These are phyloP conservation scores for Otis tarda DNA, from an alignment of 2,113 vertebrate genomes.

Conservation along the genomic window DNA sequence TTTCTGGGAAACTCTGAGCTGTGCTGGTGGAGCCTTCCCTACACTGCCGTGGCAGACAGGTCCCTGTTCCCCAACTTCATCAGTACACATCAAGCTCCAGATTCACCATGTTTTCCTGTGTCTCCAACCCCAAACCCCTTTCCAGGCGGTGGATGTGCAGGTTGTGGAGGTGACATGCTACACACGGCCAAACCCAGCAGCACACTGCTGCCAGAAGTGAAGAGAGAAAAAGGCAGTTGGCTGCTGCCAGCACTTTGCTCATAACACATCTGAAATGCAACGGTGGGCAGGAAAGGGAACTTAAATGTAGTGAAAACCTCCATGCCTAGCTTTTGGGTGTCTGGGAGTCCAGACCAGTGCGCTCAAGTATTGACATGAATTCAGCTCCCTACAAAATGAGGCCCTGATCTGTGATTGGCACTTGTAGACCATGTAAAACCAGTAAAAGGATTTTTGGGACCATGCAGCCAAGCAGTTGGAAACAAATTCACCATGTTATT, in stretches of 20 bases:
- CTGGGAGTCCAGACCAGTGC: fast-evolving
- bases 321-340: background rate
- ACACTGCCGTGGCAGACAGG: fast-evolving
- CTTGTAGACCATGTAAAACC: fast-evolving
- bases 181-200: background rate
- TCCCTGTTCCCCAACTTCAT: background rate
- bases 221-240: background rate
- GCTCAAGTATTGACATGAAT: background rate
- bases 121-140: background rate
- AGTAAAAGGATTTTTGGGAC: background rate
- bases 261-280: background rate
- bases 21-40: background rate
- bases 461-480: background rate
- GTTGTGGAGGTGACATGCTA: background rate
- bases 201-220: fast-evolving
- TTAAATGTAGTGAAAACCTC: background rate
- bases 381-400: background rate
- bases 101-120: background rate
- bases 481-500: background rate
- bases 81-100: background rate
- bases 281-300: background rate
- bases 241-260: background rate
- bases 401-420: background rate
- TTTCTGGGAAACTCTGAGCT: background rate
- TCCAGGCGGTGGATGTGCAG: background rate